phyloP scores from a whole-genome alignment of 1,140 invertebrate genomes.

The Saccostrea cuccullata region DNA sequence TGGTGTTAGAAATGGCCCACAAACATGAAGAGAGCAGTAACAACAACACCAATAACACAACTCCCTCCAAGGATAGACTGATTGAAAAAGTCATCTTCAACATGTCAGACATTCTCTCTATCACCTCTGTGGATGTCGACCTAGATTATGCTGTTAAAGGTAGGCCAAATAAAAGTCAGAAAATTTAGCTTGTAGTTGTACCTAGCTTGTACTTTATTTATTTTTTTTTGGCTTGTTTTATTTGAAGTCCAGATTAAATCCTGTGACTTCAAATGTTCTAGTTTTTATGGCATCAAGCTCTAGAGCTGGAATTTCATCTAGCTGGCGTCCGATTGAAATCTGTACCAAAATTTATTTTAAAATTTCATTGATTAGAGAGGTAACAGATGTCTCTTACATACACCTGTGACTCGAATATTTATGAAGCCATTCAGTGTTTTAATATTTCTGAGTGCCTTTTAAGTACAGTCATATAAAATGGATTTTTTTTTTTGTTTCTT shows the following conservation, averaged over 20 bases:
- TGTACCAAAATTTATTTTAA: too few species aligned
- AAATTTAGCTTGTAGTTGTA: too few species aligned
- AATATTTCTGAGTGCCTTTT: background rate
- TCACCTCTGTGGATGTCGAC: constrained; percentile 53
- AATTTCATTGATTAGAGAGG: too few species aligned
- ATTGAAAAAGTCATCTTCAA: constrained; percentile 57
- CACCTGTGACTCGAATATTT: background rate
- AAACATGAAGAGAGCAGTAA: constrained; percentile 58
- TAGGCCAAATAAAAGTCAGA: background rate
- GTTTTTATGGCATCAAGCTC: too few species aligned
- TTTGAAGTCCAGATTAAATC: too few species aligned
- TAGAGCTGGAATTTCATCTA: too few species aligned
- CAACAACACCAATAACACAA: constrained; percentile 38
- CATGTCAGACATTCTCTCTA: constrained; percentile 52
- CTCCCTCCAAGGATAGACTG: constrained; percentile 50
- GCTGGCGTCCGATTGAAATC: too few species aligned
- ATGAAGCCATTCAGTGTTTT: background rate
- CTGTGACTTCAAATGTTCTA: too few species aligned
- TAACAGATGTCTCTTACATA: background rate
- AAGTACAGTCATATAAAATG: background rate
- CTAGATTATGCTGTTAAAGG: constrained; percentile 58
- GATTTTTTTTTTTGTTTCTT: constrained; percentile 44
- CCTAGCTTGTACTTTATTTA: too few species aligned
- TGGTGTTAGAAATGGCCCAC: constrained; percentile 58
- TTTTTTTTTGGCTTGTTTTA: background rate